phyloP scores from a whole-genome alignment of 2,797 vertebrate genomes.

The Coluber constrictor region DNA sequence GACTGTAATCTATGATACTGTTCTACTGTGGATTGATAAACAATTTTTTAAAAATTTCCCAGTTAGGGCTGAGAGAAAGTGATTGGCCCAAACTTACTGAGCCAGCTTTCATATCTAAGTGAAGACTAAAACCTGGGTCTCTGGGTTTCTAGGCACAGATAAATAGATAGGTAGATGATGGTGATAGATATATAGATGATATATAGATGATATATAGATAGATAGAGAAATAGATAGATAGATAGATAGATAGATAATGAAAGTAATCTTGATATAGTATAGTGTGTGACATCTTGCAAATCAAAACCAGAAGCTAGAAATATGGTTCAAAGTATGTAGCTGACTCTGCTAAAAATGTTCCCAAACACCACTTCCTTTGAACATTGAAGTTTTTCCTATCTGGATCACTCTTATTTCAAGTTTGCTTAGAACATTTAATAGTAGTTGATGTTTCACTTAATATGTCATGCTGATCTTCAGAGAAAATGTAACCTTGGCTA shows the following conservation, averaged over 20 bases:
- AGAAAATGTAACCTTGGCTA: slow-evolving; percentile 70
- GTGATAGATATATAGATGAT: not conserved
- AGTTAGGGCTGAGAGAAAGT: not conserved
- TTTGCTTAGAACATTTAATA: slow-evolving; percentile 63
- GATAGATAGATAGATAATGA: not conserved
- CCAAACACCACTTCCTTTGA: not conserved
- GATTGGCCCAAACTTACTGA: not conserved
- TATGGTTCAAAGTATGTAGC: not conserved
- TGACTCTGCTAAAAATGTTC: not conserved
- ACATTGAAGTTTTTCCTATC: not conserved
- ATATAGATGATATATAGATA: not conserved
- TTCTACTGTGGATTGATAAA: not conserved
- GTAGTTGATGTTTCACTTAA: slow-evolving; percentile 63
- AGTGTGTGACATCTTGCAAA: not conserved
- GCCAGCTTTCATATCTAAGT: not conserved
- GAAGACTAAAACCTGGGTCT: not conserved
- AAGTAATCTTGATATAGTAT: not conserved
- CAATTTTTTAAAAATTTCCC: not conserved
- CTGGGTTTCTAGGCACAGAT: not conserved
- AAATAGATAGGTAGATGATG: not conserved
- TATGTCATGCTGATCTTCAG: slow-evolving; percentile 68
- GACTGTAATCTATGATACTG: not conserved
- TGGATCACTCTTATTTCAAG: slow-evolving; percentile 41
- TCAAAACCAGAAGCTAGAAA: not conserved
- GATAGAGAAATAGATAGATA: not conserved